Evolutionary conservation across 2,113 vertebrate species (phyloP).

Genomic region (Ranitomeya imitator): DNA sequence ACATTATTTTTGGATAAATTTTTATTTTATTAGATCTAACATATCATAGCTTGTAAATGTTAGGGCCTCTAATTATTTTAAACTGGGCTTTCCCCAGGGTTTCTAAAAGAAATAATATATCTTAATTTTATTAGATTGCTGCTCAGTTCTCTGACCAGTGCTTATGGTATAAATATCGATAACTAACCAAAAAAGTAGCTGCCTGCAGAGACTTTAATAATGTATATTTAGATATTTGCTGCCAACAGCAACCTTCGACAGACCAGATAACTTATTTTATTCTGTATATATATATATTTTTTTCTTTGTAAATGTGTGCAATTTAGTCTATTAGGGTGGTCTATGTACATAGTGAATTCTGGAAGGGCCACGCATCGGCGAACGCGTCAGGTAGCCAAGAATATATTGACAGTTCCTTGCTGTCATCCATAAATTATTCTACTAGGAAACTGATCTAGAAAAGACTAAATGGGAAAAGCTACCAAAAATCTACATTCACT

Average conservation of each 20-base stretch:
- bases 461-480: conserved; percentile 55
- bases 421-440: conserved; percentile 62
- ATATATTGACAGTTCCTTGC: conserved; percentile 62
- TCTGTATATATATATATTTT: conserved; percentile 97
- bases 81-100: conserved; percentile 80
- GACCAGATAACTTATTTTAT: conserved; percentile 99
- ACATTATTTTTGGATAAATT: conserved; percentile 98
- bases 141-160: conserved; percentile 87
- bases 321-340: conserved; percentile 88
- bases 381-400: conserved; percentile 39
- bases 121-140: conserved; percentile 90
- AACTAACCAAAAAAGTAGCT: conserved; percentile 96
- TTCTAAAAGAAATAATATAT: conserved; percentile 94
- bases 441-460: conserved; percentile 64
- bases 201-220: conserved; percentile 93
- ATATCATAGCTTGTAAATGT: conserved; percentile 96
- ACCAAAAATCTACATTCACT: conserved; percentile 66
- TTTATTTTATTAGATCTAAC: conserved; percentile 99
- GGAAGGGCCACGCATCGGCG: conserved; percentile 57
- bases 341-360: conserved; percentile 67
- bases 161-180: conserved; percentile 83
- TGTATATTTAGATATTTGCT: conserved; percentile 81
- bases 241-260: conserved; percentile 86
- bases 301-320: conserved; percentile 89
- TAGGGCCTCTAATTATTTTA: conserved; percentile 95